Evolutionary conservation across 2,113 vertebrate genomes (phyloP).

Genomic region (Varanus komodoensis): DNA sequence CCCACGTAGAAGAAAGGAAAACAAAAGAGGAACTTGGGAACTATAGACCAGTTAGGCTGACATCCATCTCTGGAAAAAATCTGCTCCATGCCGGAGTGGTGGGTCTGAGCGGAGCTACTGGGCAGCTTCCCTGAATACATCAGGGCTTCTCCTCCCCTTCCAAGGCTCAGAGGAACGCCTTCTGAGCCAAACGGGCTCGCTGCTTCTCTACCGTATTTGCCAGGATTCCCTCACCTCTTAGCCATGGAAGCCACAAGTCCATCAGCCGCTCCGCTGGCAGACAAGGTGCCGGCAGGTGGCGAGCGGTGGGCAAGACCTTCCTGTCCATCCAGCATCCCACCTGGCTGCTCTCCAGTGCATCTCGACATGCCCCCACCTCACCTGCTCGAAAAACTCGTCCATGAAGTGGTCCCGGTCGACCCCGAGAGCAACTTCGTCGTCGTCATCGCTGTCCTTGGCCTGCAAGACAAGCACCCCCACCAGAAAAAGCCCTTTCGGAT

Average conservation of each 20-base stretch:
- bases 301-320: no score
- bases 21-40: no score
- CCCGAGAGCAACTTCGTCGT: slow-evolving; percentile 78
- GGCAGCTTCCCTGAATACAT: no score
- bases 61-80: no score
- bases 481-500: background rate
- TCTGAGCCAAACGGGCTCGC: background rate
- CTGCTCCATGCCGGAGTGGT: no score
- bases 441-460: slow-evolving; percentile 81
- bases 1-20: no score
- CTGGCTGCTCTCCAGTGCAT: no score
- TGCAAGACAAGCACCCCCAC: slow-evolving; percentile 17
- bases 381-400: slow-evolving; percentile 84
- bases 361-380: slow-evolving; percentile 39
- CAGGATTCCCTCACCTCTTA: background rate
- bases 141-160: background rate
- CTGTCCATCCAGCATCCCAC: no score
- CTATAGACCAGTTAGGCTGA: no score
- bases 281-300: background rate
- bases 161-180: background rate
- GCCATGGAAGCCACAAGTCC: no score
- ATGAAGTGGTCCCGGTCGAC: slow-evolving; percentile 81
- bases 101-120: no score
- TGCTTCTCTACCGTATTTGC: background rate
- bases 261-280: background rate